phyloP scores from a whole-genome alignment of 2,888 invertebrate species.

The Cistogaster globosa region DNA sequence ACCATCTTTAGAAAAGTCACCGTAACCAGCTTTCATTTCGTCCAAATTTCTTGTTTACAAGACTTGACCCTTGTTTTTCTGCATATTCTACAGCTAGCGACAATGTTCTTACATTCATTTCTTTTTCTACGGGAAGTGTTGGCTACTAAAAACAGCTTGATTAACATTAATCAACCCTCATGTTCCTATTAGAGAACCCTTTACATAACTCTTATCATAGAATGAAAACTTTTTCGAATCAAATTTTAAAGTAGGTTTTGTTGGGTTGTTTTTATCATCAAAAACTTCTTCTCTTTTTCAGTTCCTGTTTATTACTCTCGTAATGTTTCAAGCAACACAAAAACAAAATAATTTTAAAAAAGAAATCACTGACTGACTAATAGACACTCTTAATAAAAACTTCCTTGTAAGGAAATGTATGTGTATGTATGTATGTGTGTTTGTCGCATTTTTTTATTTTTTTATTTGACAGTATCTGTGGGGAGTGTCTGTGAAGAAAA shows the following conservation, averaged over 20 bases:
- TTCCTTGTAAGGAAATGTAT: conserved; percentile 34
- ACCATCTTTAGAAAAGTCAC: no score
- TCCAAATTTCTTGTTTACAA: no score
- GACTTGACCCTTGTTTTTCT: no score
- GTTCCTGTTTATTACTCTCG: conserved; percentile 7
- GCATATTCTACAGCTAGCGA: no score
- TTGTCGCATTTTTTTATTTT: conserved; percentile 18
- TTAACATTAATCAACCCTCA: no score
- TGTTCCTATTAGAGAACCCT: no score
- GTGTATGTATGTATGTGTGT: background rate
- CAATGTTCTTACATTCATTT: no score
- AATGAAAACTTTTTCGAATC: conserved; percentile 16
- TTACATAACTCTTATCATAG: background rate
- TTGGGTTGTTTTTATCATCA: conserved; percentile 8
- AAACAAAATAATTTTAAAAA: conserved; percentile 30
- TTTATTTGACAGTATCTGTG: conserved; percentile 39
- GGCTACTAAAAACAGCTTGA: no score
- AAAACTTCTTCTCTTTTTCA: conserved; percentile 9
- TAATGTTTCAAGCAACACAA: conserved; percentile 1
- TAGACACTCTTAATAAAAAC: conserved; percentile 16
- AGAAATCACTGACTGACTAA: conserved; percentile 15
- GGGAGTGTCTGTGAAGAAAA: conserved; percentile 34
- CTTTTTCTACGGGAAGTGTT: no score
- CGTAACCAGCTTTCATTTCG: no score
- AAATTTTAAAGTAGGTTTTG: conserved; percentile 27